Evolutionary conservation across 2,113 vertebrate genomes (phyloP).

Genomic region (Siniperca knerii): DNA sequence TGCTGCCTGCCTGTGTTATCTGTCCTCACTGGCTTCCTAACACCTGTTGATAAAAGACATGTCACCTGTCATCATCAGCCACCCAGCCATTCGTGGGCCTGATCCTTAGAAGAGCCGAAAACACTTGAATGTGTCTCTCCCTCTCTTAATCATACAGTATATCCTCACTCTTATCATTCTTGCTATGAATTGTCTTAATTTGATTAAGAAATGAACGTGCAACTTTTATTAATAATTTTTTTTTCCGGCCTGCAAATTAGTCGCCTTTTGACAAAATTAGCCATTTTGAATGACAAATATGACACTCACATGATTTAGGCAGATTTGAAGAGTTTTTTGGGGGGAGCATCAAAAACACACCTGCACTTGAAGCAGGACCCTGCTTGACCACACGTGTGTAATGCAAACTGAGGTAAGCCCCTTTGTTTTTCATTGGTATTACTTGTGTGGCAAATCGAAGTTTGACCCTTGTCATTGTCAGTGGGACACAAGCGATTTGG

Average conservation of each 20-base stretch:
- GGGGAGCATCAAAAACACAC: too few species aligned
- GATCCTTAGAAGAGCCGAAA: slow-evolving; percentile 36
- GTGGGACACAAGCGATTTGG: too few species aligned
- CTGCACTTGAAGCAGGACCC: background rate
- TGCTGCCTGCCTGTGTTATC: slow-evolving; percentile 70
- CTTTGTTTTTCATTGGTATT: background rate
- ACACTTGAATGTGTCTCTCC: slow-evolving; percentile 33
- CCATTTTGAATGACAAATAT: background rate
- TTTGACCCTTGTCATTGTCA: too few species aligned
- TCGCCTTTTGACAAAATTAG: background rate
- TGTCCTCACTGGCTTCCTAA: slow-evolving; percentile 79
- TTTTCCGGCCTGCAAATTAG: background rate
- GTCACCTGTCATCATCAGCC: slow-evolving; percentile 81
- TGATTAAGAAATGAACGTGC: background rate
- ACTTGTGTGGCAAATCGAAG: background rate
- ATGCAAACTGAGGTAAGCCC: background rate
- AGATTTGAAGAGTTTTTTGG: background rate
- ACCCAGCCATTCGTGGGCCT: slow-evolving; percentile 43
- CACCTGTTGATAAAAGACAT: slow-evolving; percentile 87
- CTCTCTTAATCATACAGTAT: background rate
- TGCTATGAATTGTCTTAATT: background rate
- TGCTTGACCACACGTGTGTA: background rate
- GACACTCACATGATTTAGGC: background rate
- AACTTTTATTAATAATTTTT: background rate
- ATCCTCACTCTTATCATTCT: background rate